phyloP scores from a whole-genome alignment of 2,888 invertebrate genomes.

The Parasteatoda lunata region DNA sequence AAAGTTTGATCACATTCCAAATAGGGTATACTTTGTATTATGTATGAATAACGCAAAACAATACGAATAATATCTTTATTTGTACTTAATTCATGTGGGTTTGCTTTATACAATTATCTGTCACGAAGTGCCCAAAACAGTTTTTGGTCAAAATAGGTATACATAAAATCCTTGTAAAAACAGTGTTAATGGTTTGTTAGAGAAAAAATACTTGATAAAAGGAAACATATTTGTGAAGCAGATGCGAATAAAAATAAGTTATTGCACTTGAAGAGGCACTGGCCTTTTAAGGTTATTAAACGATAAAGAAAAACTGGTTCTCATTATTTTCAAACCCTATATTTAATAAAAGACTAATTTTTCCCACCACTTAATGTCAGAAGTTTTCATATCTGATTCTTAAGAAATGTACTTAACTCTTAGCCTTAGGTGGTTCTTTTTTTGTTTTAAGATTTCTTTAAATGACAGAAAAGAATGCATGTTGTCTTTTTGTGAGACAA shows the following conservation, averaged over 20 bases:
- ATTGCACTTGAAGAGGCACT: not conserved
- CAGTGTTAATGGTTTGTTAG: no score
- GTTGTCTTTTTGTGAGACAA: not conserved
- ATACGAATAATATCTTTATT: no score
- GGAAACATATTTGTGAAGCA: no score
- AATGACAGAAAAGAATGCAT: not conserved
- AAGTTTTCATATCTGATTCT: not conserved
- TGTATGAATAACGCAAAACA: no score
- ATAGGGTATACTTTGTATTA: no score
- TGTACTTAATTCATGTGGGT: no score
- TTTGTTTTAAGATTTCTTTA: not conserved
- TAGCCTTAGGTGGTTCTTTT: not conserved
- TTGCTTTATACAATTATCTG: no score
- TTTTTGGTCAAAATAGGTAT: no score
- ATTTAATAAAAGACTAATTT: not conserved
- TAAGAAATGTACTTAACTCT: not conserved
- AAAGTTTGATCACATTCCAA: no score
- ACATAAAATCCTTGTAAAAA: no score
- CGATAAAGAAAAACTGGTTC: slow-evolving; percentile 39
- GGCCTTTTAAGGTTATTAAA: slow-evolving; percentile 18
- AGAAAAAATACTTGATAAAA: no score
- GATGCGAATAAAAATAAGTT: not conserved
- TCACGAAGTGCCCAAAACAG: no score
- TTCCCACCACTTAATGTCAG: not conserved
- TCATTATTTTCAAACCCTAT: not conserved